Base-by-base conservation (phyloP, 2,797 vertebrate genomes). In the Aplochiton taeniatus region DNA sequence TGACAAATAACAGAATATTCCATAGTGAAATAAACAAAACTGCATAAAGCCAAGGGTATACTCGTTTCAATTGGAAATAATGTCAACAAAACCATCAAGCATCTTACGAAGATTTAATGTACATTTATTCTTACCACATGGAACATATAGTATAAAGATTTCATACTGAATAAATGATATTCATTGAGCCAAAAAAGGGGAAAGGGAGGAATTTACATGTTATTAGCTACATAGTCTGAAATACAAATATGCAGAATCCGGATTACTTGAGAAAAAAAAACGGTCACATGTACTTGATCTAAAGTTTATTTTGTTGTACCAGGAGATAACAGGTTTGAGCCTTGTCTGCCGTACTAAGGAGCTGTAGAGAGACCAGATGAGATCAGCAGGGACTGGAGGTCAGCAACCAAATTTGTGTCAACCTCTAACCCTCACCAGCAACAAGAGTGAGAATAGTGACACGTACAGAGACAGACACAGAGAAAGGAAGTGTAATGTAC, bases 131-230 rank as follows among this genome's bases (percentile, higher is more conserved):
- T 99, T 98, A 99, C 96, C 97, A 99, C 96, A 94, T 98, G 97
- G 98, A 99, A 99, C 96, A 99, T 98, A 99, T 97, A 99, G 98
- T 99, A 99, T 99, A 99, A 99, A 99, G 97, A 99, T 99, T 98
- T 99, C 96, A 99, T 99, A 99, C 96, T 98, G 98, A 99, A 99
- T 99, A 99, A 99, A 99, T 99, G 97, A 99, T 98, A 98, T 98
- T 98, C 96, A 98, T 98, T 98, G 96, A 99, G 97, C 97, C 96
- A 98, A 98, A 98, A 97, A 96, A 95, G 92, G 92, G 93, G 93
- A 93, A 86, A 96, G 94, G 93, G 94, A 96, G 94, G 95, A 97
- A 99, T 98, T 97, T 98, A 98, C 97, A 98, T 94, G 93, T 97
- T 94, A 92, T 96, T 97, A 98, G 96, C 96, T 98, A 98, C 96